Conservation (phyloP, 2,888 invertebrate species). For the Bombylius discolor region DNA sequence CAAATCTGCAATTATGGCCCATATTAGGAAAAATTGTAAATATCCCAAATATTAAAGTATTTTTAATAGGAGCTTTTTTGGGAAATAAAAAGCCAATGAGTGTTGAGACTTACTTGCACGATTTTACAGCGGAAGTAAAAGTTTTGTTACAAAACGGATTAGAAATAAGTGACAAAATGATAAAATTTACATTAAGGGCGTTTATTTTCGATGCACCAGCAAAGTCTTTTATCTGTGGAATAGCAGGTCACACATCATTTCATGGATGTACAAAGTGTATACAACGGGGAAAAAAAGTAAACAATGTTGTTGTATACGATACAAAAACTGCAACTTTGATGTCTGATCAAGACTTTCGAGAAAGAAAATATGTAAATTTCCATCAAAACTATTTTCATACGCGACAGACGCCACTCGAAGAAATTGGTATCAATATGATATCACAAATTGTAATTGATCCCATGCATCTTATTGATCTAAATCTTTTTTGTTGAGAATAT, state of each 20-base stretch:
- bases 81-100: slow-evolving; percentile 5
- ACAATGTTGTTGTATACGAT: not conserved
- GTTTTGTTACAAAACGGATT: not conserved
- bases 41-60: slow-evolving; percentile 5
- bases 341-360: slow-evolving; percentile 1
- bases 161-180: not conserved
- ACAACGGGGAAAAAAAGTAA: not conserved
- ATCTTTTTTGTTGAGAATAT: not conserved
- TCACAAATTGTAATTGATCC: slow-evolving; percentile 9
- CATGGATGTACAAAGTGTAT: not conserved
- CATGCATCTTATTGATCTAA: slow-evolving; percentile 19
- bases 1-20: slow-evolving; percentile 10
- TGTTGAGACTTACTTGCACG: slow-evolving; percentile 3
- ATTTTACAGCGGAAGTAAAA: slow-evolving; percentile 6
- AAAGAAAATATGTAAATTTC: not conserved
- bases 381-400: not conserved
- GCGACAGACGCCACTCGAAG: not conserved
- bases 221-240: not conserved
- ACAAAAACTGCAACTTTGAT: not conserved
- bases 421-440: not conserved
- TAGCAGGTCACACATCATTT: not conserved
- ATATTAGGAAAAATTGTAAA: slow-evolving; percentile 12
- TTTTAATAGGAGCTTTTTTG: slow-evolving; percentile 8
- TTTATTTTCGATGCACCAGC: slow-evolving; percentile 14
- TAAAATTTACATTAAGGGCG: slow-evolving; percentile 8